Evolutionary conservation across 2,797 vertebrate species (phyloP).

Genomic region (Odontamblyopus rebecca): DNA sequence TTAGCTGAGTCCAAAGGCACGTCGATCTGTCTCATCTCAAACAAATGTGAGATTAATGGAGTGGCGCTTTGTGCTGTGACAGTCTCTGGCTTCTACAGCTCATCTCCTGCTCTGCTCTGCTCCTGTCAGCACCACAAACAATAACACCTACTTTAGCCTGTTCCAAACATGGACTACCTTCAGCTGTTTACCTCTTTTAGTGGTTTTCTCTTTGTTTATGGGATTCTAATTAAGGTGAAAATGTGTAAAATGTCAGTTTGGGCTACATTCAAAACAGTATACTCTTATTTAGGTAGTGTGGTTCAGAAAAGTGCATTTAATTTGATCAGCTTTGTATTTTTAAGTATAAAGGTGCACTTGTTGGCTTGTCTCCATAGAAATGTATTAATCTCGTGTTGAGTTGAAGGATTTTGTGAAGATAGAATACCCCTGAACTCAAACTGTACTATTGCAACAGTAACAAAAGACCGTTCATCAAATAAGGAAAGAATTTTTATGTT

Average conservation of each 20-base stretch:
- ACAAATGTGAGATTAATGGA: constrained; percentile 59
- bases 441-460: too few species aligned
- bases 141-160: constrained; percentile 62
- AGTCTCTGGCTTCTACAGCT: constrained; percentile 42
- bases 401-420: too few species aligned
- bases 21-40: constrained; percentile 30
- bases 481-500: too few species aligned
- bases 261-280: too few species aligned
- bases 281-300: too few species aligned
- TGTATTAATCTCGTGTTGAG: too few species aligned
- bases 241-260: neutral
- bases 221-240: constrained; percentile 38
- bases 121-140: constrained; percentile 66
- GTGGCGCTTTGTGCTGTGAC: constrained; percentile 40
- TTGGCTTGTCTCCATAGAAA: too few species aligned
- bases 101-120: constrained; percentile 48
- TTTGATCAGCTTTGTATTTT: neutral
- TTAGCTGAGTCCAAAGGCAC: constrained; percentile 26
- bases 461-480: too few species aligned
- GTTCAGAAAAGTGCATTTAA: too few species aligned
- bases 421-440: too few species aligned
- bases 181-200: constrained; percentile 75
- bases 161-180: constrained; percentile 72
- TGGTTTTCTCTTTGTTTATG: too few species aligned
- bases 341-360: neutral